These are phyloP conservation scores for Mycetomoellerius zeteki DNA, from an alignment of 1,140 invertebrate genomes.

Conservation along the genomic window DNA sequence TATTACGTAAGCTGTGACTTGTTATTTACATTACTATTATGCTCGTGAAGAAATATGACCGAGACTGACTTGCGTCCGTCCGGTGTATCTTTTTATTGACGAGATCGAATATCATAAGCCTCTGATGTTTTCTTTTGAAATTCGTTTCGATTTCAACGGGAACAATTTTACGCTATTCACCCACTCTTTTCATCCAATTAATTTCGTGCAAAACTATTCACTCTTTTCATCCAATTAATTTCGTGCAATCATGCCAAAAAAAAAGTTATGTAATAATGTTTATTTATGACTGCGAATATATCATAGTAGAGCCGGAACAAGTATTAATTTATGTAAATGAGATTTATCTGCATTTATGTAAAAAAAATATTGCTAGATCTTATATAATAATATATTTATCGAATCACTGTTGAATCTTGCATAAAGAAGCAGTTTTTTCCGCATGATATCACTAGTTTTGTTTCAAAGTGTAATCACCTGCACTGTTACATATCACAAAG, in stretches of 20 bases:
- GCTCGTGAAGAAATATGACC: neutral
- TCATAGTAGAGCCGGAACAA: neutral
- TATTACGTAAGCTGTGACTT: slow-evolving; percentile 66
- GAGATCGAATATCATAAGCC: neutral
- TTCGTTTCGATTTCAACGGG: neutral
- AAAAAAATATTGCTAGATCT: neutral
- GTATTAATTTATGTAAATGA: slow-evolving; percentile 5
- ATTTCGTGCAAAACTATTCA: neutral
- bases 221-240: neutral
- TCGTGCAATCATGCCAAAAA: neutral
- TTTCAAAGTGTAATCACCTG: neutral
- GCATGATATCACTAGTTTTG: neutral
- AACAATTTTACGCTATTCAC: neutral
- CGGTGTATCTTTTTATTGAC: neutral
- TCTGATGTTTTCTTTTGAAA: neutral
- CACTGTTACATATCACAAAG: too few relatives aligned
- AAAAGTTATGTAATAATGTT: slow-evolving; percentile 15
- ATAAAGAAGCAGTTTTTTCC: slow-evolving; percentile 18
- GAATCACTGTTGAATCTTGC: neutral
- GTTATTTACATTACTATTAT: slow-evolving; percentile 66
- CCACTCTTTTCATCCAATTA: too few relatives aligned
- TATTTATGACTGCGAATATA: neutral
- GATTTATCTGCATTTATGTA: neutral
- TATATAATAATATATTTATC: slow-evolving; percentile 16
- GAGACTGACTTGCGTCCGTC: slow-evolving; percentile 7